Percentiles rank a stretch among this genome's conserved stretches.
Conservation (phyloP, 2,797 vertebrate species). For the Tolypeutes matacus region DNA sequence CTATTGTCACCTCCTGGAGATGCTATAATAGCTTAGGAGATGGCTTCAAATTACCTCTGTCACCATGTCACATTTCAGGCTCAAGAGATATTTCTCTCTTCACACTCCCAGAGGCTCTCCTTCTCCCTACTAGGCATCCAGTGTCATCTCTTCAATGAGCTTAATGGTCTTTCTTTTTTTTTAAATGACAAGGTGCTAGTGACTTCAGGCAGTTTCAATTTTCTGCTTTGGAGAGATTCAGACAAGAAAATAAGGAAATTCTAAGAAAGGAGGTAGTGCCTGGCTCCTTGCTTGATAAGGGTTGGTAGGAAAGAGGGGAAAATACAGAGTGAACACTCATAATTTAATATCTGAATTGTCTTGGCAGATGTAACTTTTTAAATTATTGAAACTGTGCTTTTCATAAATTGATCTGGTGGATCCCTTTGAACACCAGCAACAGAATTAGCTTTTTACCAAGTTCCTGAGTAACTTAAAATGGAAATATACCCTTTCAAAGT, state of each 20-base stretch:
- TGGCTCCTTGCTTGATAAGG: too few species aligned
- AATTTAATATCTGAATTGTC: too few species aligned
- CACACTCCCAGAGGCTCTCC: neutral
- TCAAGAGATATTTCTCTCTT: neutral
- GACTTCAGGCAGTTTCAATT: neutral
- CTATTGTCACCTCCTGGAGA: neutral
- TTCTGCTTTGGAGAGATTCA: conserved; percentile 29
- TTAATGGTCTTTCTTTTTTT: neutral
- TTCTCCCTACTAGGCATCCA: neutral
- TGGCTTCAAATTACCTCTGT: neutral
- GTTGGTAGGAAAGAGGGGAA: too few species aligned
- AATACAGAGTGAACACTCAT: too few species aligned
- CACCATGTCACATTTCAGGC: neutral
- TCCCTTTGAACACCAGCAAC: too few species aligned
- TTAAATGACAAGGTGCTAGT: neutral
- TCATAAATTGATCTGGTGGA: too few species aligned
- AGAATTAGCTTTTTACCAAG: too few species aligned
- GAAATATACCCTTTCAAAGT: too few species aligned
- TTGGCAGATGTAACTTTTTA: too few species aligned
- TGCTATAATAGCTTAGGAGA: neutral
- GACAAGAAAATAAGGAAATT: neutral
- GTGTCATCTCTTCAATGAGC: neutral
- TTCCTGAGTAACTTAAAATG: too few species aligned
- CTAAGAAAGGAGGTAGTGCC: neutral
- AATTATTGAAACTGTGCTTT: too few species aligned